These are phyloP conservation scores for Hylia prasina DNA, from an alignment of 2,113 vertebrate species.

Conservation along the genomic window DNA sequence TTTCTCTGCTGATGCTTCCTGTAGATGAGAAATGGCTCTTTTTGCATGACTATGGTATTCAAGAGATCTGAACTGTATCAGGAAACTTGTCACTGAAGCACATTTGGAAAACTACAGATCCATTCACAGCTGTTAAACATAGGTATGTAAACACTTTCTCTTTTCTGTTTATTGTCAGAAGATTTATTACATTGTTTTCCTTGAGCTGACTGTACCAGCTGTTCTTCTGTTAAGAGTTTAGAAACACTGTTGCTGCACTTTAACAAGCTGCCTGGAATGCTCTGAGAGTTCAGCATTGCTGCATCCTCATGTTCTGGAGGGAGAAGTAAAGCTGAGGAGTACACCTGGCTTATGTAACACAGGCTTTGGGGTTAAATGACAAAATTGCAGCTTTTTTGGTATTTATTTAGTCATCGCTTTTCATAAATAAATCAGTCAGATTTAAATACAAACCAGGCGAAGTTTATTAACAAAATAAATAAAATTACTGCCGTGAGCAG, in stretches of 20 bases:
- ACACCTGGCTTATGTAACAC: not conserved
- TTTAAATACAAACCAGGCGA: not conserved
- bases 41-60: slow-evolving; percentile 42
- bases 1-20: not conserved
- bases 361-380: not conserved
- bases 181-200: not conserved
- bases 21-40: slow-evolving; percentile 10
- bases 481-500: not conserved
- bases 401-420: not conserved
- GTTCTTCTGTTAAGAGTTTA: not conserved
- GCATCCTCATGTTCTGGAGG: not conserved
- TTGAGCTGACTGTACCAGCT: not conserved
- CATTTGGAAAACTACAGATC: not conserved
- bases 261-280: not conserved
- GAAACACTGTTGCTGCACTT: not conserved
- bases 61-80: not conserved
- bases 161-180: not conserved
- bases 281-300: not conserved
- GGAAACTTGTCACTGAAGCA: not conserved
- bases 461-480: not conserved
- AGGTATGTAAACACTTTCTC: slow-evolving; percentile 25
- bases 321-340: not conserved
- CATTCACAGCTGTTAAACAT: not conserved
- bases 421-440: not conserved
- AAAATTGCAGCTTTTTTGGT: not conserved